Percentiles rank a stretch among this genome's conserved stretches.
These are phyloP conservation scores for Scomber japonicus DNA, from an alignment of 2,113 vertebrate genomes.

Conservation along the genomic window DNA sequence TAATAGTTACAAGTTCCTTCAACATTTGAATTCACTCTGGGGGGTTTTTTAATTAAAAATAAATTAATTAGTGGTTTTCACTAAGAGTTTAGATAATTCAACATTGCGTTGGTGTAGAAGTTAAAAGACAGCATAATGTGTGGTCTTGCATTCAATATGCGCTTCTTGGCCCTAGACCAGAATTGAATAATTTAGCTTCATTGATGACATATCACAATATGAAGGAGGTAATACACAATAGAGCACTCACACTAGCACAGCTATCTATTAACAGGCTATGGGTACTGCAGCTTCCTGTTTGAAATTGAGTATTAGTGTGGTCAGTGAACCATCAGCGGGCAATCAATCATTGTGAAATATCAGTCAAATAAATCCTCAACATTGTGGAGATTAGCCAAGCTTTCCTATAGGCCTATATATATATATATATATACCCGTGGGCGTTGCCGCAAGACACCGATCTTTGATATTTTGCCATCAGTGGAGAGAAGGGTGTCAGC, in stretches of 20 bases:
- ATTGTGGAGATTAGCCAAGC: conserved; percentile 3
- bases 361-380: conserved; percentile 3
- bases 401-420: conserved; percentile 15
- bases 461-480: conserved; percentile 20
- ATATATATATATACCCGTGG: background rate
- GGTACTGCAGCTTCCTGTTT: background rate
- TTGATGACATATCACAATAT: background rate
- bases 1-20: too few species aligned
- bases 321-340: background rate
- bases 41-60: too few species aligned
- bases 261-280: background rate
- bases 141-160: background rate
- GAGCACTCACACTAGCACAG: background rate
- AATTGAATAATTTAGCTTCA: background rate
- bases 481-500: conserved; percentile 26
- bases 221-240: background rate
- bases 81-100: too few species aligned
- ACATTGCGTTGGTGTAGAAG: too few species aligned
- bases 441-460: background rate
- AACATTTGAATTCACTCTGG: too few species aligned
- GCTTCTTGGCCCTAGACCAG: background rate
- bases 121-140: background rate
- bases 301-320: background rate
- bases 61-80: too few species aligned
- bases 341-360: conserved; percentile 28